Evolutionary conservation across 2,113 vertebrate species (phyloP).

Genomic region (Ciconia boyciana): DNA sequence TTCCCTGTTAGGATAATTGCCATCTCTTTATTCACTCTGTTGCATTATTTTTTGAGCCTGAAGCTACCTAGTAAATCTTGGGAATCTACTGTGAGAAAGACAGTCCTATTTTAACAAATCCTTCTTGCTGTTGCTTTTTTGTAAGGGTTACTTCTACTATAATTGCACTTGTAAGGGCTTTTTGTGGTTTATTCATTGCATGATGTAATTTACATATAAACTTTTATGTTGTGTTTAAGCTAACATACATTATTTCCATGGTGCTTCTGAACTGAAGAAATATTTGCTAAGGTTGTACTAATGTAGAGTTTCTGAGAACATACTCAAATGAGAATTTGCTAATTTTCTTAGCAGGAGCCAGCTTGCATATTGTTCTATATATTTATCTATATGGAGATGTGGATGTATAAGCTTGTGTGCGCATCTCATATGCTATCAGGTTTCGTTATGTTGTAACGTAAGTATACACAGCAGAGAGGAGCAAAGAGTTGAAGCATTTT

Average conservation of each 20-base stretch:
- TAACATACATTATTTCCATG: not conserved
- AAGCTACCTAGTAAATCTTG: constrained; percentile 15
- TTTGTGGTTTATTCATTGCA: not conserved
- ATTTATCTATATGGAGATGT: not conserved
- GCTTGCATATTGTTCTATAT: not conserved
- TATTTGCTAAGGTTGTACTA: not conserved
- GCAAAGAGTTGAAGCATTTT: not conserved
- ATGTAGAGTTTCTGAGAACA: not conserved
- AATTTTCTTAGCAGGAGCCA: not conserved
- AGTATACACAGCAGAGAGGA: not conserved
- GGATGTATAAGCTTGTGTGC: not conserved
- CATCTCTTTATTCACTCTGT: not conserved
- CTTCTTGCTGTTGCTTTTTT: not conserved
- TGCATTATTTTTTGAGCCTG: constrained; percentile 15
- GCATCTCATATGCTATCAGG: rapidly evolving
- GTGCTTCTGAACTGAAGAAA: not conserved
- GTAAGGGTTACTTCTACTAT: not conserved
- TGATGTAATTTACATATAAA: not conserved
- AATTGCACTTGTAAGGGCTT: not conserved
- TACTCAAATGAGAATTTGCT: not conserved
- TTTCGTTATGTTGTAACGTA: not conserved
- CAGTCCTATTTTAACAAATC: not conserved
- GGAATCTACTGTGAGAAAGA: constrained; percentile 8
- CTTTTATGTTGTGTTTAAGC: not conserved
- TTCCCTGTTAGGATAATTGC: not conserved